Evolutionary conservation across 2,113 vertebrate species (phyloP).

Genomic region (Suricata suricatta): DNA sequence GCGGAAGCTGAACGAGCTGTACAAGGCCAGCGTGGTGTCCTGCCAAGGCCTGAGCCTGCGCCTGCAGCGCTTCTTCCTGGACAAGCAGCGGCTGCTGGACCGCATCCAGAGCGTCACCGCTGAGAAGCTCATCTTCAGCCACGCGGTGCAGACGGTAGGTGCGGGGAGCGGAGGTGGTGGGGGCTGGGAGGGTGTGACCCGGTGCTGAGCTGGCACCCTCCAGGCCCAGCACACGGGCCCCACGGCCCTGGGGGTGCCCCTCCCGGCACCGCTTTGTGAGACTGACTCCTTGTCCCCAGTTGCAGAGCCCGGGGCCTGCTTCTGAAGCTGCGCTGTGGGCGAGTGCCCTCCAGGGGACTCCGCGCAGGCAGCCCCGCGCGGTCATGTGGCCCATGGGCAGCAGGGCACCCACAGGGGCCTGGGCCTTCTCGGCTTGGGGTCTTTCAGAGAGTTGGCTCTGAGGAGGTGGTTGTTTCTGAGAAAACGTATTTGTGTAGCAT

Average conservation of each 20-base stretch:
- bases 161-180: fast-evolving
- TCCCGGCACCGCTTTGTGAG: background rate
- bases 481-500: fast-evolving
- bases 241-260: fast-evolving
- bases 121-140: conserved; percentile 95
- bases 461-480: background rate
- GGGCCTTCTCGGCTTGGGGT: background rate
- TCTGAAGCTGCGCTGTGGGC: background rate
- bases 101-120: conserved; percentile 93
- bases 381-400: fast-evolving
- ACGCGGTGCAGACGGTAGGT: conserved; percentile 93
- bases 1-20: conserved; percentile 93
- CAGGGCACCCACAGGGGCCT: background rate
- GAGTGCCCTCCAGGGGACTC: background rate
- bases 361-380: fast-evolving
- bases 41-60: conserved; percentile 93
- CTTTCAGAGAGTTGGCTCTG: no score
- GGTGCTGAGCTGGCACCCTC: background rate
- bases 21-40: conserved; percentile 93
- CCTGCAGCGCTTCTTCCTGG: conserved; percentile 93
- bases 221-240: no score
- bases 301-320: fast-evolving
- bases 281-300: background rate
- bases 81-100: conserved; percentile 97
- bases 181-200: no score